phyloP scores from a whole-genome alignment of 2,888 invertebrate species.

The Caenorhabditis doughertyi region DNA sequence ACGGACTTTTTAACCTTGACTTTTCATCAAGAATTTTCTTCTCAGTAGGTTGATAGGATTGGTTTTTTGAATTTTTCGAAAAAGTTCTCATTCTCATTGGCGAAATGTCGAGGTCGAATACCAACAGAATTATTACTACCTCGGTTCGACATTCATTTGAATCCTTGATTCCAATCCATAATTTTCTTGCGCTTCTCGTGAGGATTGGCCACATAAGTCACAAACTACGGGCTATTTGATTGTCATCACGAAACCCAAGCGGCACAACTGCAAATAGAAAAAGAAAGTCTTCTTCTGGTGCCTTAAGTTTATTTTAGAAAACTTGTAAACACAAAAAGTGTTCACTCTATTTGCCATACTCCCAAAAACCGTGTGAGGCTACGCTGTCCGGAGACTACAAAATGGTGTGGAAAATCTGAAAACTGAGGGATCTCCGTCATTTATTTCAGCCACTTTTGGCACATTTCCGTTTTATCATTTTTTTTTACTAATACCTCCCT shows the following conservation, averaged over 20 bases:
- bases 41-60: too few species aligned
- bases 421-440: conserved; percentile 38
- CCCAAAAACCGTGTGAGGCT: conserved; percentile 15
- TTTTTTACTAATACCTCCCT: conserved; percentile 15
- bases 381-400: conserved; percentile 48
- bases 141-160: neutral
- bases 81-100: neutral
- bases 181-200: neutral
- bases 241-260: conserved; percentile 21
- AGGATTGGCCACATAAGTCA: conserved; percentile 43
- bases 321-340: conserved; percentile 51
- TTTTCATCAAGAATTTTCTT: too few species aligned
- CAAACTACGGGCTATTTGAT: conserved; percentile 46
- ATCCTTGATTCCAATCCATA: conserved; percentile 3
- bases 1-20: too few species aligned
- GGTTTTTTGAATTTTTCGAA: too few species aligned
- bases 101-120: conserved; percentile 14
- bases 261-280: conserved; percentile 48
- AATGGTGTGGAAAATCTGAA: neutral
- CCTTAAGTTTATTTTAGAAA: conserved; percentile 59
- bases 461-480: conserved; percentile 15
- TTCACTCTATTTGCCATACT: conserved; percentile 51
- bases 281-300: conserved; percentile 46
- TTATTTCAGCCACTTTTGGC: neutral
- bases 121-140: neutral